Evolutionary conservation across 1,140 invertebrate species (phyloP).

Genomic region (Solenopsis invicta): DNA sequence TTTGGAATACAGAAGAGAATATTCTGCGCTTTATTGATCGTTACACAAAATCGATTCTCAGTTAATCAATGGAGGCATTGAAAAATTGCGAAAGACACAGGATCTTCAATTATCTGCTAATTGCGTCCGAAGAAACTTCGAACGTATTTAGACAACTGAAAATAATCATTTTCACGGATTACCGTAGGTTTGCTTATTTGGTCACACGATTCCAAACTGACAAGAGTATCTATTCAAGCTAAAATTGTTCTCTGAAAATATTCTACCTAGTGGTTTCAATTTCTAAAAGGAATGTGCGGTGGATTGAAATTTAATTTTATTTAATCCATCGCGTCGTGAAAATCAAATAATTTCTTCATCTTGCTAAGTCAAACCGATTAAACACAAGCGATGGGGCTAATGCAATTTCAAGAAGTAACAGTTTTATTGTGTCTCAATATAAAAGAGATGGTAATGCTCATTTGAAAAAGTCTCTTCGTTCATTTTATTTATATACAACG

Average conservation of each 20-base stretch:
- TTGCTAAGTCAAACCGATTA: constrained; percentile 1
- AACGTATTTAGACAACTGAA: constrained; percentile 19
- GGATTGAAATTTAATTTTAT: constrained; percentile 41
- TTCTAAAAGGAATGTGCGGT: constrained; percentile 29
- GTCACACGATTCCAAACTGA: constrained; percentile 2
- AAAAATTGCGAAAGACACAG: background rate
- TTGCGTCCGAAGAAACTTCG: background rate
- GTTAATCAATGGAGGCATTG: background rate
- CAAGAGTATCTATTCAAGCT: background rate
- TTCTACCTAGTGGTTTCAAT: background rate
- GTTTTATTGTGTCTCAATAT: background rate
- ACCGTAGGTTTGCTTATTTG: constrained; percentile 4
- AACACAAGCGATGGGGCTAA: background rate
- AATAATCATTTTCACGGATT: constrained; percentile 32
- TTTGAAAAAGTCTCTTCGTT: background rate
- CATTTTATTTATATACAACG: constrained; percentile 17
- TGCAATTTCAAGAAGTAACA: constrained; percentile 14
- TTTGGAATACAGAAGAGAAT: background rate
- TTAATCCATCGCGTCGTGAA: background rate
- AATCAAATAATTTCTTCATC: constrained; percentile 28
- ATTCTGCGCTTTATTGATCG: background rate
- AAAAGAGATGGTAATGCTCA: background rate
- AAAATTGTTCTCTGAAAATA: constrained; percentile 52
- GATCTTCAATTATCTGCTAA: constrained; percentile 2
- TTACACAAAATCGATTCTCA: background rate